A percentile compares a stretch with the other conserved stretches of the same genome.
These are phyloP conservation scores for Pygoscelis antarcticus DNA, from an alignment of 2,113 vertebrate genomes.

Conservation along the genomic window DNA sequence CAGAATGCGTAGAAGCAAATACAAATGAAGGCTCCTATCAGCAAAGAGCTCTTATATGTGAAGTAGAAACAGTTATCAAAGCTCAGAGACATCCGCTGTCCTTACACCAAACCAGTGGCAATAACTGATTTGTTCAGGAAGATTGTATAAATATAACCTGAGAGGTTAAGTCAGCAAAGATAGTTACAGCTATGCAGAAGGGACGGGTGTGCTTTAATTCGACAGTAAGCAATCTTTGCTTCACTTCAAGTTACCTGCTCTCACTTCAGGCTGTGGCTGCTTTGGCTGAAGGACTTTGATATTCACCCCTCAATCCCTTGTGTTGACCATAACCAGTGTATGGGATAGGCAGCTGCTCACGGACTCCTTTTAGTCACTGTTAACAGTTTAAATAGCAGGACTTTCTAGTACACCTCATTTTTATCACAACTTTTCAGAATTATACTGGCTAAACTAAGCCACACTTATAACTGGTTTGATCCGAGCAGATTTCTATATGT, in stretches of 20 bases:
- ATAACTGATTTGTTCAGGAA: background rate
- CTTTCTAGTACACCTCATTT: background rate
- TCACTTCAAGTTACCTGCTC: background rate
- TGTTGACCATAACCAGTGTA: background rate
- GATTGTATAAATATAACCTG: background rate
- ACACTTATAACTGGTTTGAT: background rate
- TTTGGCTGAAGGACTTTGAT: background rate
- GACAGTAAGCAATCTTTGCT: background rate
- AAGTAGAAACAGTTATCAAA: background rate
- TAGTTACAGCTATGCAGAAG: background rate
- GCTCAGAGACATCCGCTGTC: background rate
- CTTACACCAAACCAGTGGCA: background rate
- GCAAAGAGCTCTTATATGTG: background rate
- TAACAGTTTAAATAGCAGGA: background rate
- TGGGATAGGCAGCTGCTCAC: background rate
- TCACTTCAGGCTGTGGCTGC: background rate
- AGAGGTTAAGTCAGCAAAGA: background rate
- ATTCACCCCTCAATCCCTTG: background rate
- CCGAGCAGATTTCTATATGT: background rate
- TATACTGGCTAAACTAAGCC: background rate
- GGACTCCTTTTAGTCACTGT: background rate
- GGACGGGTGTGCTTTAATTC: background rate
- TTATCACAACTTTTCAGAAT: background rate
- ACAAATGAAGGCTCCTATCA: background rate
- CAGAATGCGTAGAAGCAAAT: background rate